Conservation (phyloP, 1,140 invertebrate genomes). For the Paraescarpia echinospica region DNA sequence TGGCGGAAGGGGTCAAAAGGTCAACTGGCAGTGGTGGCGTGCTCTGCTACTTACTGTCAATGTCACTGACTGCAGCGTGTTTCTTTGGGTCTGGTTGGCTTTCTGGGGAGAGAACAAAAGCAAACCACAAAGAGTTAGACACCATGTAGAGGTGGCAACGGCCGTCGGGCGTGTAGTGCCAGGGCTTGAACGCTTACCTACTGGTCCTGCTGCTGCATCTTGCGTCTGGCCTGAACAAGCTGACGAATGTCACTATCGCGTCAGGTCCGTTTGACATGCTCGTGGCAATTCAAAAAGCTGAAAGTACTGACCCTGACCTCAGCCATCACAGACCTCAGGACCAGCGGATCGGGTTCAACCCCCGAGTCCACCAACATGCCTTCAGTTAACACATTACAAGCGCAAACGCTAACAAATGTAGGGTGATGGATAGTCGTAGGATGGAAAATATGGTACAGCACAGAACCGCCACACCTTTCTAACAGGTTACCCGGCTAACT, state of each 20-base stretch:
- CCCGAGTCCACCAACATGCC: neutral
- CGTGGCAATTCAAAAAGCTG: neutral
- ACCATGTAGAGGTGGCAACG: neutral
- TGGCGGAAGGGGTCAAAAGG: neutral
- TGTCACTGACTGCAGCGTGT: conserved; percentile 11
- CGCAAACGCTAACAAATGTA: neutral
- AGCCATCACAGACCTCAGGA: neutral
- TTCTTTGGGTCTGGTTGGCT: conserved; percentile 14
- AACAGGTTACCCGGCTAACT: neutral
- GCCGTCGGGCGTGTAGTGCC: neutral
- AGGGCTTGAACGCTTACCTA: conserved; percentile 3
- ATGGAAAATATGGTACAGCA: conserved; percentile 5
- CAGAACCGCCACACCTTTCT: neutral
- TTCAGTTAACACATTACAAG: neutral
- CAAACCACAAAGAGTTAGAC: conserved; percentile 5
- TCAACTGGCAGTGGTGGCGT: neutral
- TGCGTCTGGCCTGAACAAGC: neutral
- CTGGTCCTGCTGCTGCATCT: neutral
- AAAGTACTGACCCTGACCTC: neutral
- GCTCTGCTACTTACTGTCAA: conserved; percentile 4
- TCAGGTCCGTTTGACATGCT: neutral
- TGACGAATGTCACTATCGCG: neutral
- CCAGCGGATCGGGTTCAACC: conserved; percentile 2
- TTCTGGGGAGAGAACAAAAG: conserved; percentile 11
- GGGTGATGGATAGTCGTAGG: neutral